Base-by-base conservation (phyloP, 2,797 vertebrate genomes). In the Phoebastria nigripes region DNA sequence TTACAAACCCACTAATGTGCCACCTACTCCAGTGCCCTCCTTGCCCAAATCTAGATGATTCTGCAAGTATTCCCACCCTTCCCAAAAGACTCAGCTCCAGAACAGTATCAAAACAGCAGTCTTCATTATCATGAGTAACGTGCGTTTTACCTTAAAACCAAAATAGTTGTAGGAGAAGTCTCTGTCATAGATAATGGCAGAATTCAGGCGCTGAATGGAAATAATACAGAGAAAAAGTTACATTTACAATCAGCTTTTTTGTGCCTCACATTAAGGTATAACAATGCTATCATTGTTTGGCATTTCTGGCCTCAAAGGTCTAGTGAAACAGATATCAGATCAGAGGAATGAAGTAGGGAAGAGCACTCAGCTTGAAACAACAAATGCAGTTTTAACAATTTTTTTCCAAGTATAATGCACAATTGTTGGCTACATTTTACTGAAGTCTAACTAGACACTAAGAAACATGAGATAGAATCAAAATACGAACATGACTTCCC, bases 101-200 rank as follows among this genome's bases (percentile, higher is more conserved):
- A 41, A 51, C 12, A 42, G 3, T 4, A 39, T 4, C 42, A 47
- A 16, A 65, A 8, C 54, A 44, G 25, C 16, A 12, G 15, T 5
- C 8, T 39, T 18, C 6, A 10, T 21, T 41, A 28, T 12, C n/a
- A 11, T 2, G 12, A 54, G 31, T 17, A 55, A 63, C 1, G 28
- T 54, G 62, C 21, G 93, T 85, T 15, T 97, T 96, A 99, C 99
- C 98, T 99, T 99, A 96, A 99, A 99, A 49, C 99, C 99, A 67
- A 99, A 99, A 96, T 99, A 99, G 97, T 99, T 99, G 95, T 99
- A 99, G 95, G 99, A 99, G 97, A 99, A 99, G 95, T 99, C 99
- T 77, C 99, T 96, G 96, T 99, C 99, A 4, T 97, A 99, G 93
- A 99, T 99, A 55, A 99, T 99, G 80, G 99, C 98, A 1, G 99